Base-by-base conservation (phyloP, 2,888 invertebrate genomes). In the Piscicola geometra region DNA sequence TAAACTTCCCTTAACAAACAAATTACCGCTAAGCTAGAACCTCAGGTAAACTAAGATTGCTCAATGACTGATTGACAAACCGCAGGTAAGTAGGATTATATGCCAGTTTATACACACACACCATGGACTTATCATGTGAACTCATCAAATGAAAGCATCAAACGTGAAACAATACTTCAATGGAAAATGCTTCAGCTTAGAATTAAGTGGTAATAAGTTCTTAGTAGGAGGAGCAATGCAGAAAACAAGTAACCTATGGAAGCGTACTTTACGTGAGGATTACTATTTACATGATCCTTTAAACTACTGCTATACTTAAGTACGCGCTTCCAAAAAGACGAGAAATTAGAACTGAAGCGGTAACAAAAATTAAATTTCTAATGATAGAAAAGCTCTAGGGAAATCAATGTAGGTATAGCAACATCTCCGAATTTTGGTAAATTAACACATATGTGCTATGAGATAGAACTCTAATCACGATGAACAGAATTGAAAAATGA, bases 301-400 rank as follows among this genome's bases (percentile, higher is more conserved):
- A 56, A 9, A 9, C n/a, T 21, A 56, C 5, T 15, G 5, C 25
- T 25, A 18, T 3, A 15, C 9, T 56, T 5, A 15, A 18, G 5
- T 41, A 41, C 15, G 5, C n/a, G n/a, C n/a, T n/a, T n/a, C n/a
- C n/a, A n/a, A n/a, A n/a, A 9, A 41, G 41, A 41, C 9, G 41
- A 15, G 41, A 41, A 15, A 41, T 5, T 41, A 41, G 15, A 41
- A 18, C 5, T 56, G 60, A 56, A 56, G 60, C 60, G 25, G n/a
- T 56, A 56, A 56, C 60, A 56, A 56, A 56, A 56, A 41, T 41
- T 41, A 41, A 56, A 56, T n/a, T 56, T 56, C 60, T 56, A 56
- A 56, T 56, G 3, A 56, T 9, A 56, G 60, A 56, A 56, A 56
- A 56, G 60, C 60, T 56, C 25, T 18, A 56, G 5, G 25, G n/a